Evolutionary conservation across 2,888 invertebrate genomes (phyloP).

Genomic region (Microctonus hyperodae): DNA sequence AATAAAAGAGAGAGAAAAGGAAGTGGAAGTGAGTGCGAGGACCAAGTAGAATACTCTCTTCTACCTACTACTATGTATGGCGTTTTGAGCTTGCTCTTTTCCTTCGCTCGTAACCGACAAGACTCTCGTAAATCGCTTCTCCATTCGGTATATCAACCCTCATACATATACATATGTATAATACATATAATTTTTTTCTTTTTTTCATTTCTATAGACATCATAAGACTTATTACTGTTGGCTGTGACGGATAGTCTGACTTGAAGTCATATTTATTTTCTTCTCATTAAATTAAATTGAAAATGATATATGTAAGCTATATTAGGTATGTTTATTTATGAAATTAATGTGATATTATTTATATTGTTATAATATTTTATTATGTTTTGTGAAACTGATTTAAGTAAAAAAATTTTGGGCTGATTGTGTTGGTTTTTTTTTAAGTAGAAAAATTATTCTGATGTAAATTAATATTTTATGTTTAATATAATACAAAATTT

Average conservation of each 20-base stretch:
- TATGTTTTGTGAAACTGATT: too few species aligned
- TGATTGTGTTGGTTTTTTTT: too few species aligned
- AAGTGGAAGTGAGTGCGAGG: conserved; percentile 8
- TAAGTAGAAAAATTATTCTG: too few species aligned
- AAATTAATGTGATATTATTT: background rate
- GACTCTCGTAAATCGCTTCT: conserved; percentile 32
- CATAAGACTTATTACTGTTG: conserved; percentile 45
- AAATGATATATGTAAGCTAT: background rate
- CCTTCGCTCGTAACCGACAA: conserved; percentile 24
- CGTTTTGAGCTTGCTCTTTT: conserved; percentile 31
- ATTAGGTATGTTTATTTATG: background rate
- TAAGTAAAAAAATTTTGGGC: too few species aligned
- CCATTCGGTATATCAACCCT: conserved; percentile 21
- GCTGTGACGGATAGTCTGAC: conserved; percentile 34
- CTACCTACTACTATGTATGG: conserved; percentile 20
- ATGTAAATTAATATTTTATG: too few species aligned
- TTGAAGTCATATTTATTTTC: background rate
- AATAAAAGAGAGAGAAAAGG: conserved; percentile 37
- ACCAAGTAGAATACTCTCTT: conserved; percentile 28
- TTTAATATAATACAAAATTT: too few species aligned
- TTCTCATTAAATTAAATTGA: background rate
- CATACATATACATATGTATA: conserved; percentile 11
- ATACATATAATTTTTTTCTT: conserved; percentile 6
- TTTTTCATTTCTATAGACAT: conserved; percentile 39
- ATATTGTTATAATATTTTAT: too few species aligned